A percentile compares a stretch with the other conserved stretches of the same genome.
phyloP scores from a whole-genome alignment of 2,888 invertebrate genomes.

The Drosophila robusta region DNA sequence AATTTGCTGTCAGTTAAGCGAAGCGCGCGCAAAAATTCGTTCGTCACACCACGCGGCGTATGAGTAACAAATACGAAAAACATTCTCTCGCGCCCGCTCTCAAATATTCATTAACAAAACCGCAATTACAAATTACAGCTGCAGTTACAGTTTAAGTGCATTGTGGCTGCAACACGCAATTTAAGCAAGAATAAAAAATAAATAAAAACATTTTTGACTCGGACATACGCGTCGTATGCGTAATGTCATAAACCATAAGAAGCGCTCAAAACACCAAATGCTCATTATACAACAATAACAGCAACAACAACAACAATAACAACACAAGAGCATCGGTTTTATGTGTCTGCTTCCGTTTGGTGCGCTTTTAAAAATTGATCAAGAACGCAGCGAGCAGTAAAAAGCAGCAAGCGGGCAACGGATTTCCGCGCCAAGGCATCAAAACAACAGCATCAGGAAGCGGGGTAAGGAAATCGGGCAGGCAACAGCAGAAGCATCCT shows the following conservation, averaged over 20 bases:
- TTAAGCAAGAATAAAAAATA: not conserved
- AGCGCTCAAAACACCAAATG: slow-evolving; percentile 5
- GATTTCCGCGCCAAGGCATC: slow-evolving; percentile 70
- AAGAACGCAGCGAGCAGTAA: slow-evolving; percentile 46
- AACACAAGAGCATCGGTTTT: slow-evolving; percentile 30
- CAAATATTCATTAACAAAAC: slow-evolving; percentile 45
- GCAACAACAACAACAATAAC: slow-evolving; percentile 17
- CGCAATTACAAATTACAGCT: slow-evolving; percentile 43
- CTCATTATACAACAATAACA: slow-evolving; percentile 24
- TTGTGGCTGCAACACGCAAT: slow-evolving; percentile 13
- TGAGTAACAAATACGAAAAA: slow-evolving; percentile 52
- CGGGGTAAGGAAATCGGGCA: slow-evolving; percentile 52
- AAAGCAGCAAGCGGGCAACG: slow-evolving; percentile 55
- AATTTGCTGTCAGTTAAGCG: slow-evolving; percentile 60
- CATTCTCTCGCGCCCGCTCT: slow-evolving; percentile 27
- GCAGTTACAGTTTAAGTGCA: slow-evolving; percentile 37
- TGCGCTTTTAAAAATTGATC: slow-evolving; percentile 60
- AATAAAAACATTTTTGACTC: not conserved
- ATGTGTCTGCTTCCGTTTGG: slow-evolving; percentile 67
- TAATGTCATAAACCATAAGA: slow-evolving; percentile 35
- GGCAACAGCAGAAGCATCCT: slow-evolving; percentile 39
- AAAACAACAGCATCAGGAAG: slow-evolving; percentile 66
- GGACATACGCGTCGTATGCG: slow-evolving; percentile 54
- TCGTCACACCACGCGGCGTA: slow-evolving; percentile 64
- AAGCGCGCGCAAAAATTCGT: slow-evolving; percentile 56